Base-by-base conservation (phyloP, 2,113 vertebrate genomes). In the Ptilonorhynchus violaceus region DNA sequence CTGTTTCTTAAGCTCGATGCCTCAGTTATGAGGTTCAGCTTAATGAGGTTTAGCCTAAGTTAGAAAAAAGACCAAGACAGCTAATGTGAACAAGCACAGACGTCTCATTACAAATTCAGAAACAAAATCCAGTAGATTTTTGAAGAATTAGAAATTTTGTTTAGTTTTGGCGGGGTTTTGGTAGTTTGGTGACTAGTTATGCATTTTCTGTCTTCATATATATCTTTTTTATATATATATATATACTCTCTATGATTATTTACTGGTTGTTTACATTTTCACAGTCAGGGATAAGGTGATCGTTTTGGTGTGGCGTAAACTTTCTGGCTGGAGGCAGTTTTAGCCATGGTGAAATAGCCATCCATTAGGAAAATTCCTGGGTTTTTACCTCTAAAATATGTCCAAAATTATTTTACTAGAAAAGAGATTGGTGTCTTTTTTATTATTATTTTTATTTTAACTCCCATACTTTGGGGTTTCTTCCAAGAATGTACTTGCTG, bases 401-500 rank as follows among this genome's bases (percentile, higher is more conserved):
- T 97, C 73, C 58, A 60, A 79, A 84, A 75, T 58, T 47, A 85
- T 68, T 91, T 89, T 75, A 87, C 47, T 78, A 89, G 47, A 94
- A 94, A 95, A 90, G 10, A 84, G 7, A 2, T 30, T 92, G 46
- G 23, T 88, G 70, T 70, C 12, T 11, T 55, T 39, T 85, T 53
- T 31, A 60, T 79, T 68, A 35, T 47, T 49, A 9, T 30, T 79
- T 69, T 83, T 69, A 53, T 72, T 89, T 80, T 52, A 11, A 28
- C 23, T 85, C 20, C n/a, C 85, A 47, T 95, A 60, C 78, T 96
- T 92, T 96, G 94, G 28, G 67, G 39, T 89, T 93, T 96, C 49
- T 96, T 94, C 64, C 79, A 95, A 86, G 83, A 92, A 97, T 12
- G 6, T 73, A 87, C 94, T 95, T 95, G 78, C 79, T 91, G 94